Base-by-base conservation (phyloP, 1,140 invertebrate species). In the Eueides isabella region DNA sequence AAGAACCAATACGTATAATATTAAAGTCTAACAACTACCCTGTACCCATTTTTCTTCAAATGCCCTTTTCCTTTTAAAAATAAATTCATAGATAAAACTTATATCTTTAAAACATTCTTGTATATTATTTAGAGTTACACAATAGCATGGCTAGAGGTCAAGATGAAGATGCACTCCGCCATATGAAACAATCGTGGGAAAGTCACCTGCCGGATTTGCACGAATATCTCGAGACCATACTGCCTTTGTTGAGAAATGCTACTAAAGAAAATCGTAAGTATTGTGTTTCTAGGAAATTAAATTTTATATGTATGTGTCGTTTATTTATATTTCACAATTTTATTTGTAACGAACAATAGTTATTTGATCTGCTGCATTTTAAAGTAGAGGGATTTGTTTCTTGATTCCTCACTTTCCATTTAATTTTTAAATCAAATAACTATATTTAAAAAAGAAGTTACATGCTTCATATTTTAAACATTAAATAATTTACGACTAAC, bases 201-300 rank as follows among this genome's bases (percentile, higher is more conserved):
- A 82, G 76, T 19, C 91, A 93, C 33, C 84, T 93, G 6, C 90
- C 92, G 23, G 78, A 87, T 55, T 80, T 90, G 4, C 82, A 82
- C 12, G 86, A 90, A 55, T 94, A 94, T 74, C 92, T 93, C 62
- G 80, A 93, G 14, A 80, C 90, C 33, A 94, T 94, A 67, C 84
- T 95, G n/a, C 92, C 93, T n/a, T 81, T 95, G 16, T 77, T 94
- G 16, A 85, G 88, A 62, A 93, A 94, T 79, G 94, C 95, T 41
- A 94, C 95, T 0, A 90, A 91, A 79, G 87, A 91, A 71, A 95
- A 95, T 82, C 93, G 95, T 95, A 79, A 85, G 87, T 90, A 35
- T 55, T 26, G 7, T 55, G 11, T 38, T 7, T 5, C 31, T 5
- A 5, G 3, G 31, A 5, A 31, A 7, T 31, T 31, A 7, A 5